Conservation (phyloP, 2,797 vertebrate species). For the Helarctos malayanus region DNA sequence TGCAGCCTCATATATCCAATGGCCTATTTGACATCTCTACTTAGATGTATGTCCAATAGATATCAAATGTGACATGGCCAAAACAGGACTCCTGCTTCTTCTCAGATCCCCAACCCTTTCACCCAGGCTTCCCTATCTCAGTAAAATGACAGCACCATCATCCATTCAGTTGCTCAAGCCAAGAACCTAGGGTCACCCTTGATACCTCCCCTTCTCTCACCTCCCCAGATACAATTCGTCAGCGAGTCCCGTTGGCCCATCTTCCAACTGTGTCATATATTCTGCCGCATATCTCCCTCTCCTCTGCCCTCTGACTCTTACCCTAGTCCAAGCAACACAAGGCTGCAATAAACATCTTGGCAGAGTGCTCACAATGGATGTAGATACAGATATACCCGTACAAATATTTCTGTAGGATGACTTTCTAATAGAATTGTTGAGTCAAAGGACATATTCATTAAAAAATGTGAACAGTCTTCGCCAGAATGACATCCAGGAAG, state of each 20-base stretch:
- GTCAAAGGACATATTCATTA: slow-evolving; percentile 9
- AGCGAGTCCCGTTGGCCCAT: slow-evolving; percentile 24
- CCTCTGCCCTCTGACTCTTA: neutral
- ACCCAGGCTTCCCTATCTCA: neutral
- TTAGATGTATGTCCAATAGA: slow-evolving; percentile 50
- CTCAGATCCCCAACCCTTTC: neutral
- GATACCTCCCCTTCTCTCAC: slow-evolving; percentile 21
- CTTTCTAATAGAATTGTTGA: slow-evolving; percentile 33
- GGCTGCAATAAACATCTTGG: neutral
- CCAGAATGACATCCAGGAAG: neutral
- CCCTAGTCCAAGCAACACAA: neutral
- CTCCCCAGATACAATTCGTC: neutral
- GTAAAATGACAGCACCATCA: slow-evolving; percentile 13
- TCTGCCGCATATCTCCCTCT: slow-evolving; percentile 10
- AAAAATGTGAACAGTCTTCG: slow-evolving; percentile 11
- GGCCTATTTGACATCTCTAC: neutral
- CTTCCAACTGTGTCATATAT: slow-evolving; percentile 12
- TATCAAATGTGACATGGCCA: neutral
- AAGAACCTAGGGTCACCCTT: neutral
- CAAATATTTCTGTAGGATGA: slow-evolving; percentile 46
- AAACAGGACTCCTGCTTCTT: slow-evolving; percentile 22
- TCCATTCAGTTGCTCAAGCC: slow-evolving; percentile 9
- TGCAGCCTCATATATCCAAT: slow-evolving; percentile 9
- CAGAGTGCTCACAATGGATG: neutral
- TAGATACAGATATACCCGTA: neutral